Evolutionary conservation across 2,113 vertebrate species (phyloP).

Genomic region (Oxyruncus cristatus): DNA sequence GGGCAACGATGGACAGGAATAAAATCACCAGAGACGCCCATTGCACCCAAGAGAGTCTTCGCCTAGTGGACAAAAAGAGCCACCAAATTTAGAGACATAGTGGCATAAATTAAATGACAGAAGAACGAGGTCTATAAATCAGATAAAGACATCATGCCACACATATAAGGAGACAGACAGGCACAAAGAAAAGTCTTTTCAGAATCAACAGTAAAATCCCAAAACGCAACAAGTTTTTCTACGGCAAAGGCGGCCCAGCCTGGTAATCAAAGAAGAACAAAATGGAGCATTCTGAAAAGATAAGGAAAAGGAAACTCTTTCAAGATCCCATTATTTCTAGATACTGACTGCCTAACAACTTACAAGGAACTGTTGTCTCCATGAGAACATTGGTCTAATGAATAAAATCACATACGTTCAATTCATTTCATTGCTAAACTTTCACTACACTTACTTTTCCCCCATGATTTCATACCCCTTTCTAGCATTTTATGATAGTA

Average conservation of each 20-base stretch:
- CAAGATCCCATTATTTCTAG: neutral
- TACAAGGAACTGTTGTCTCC: neutral
- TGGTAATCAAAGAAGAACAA: neutral
- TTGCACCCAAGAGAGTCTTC: constrained; percentile 89
- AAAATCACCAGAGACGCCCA: constrained; percentile 92
- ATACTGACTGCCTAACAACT: neutral
- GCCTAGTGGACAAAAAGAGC: constrained; percentile 75
- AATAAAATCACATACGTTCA: neutral
- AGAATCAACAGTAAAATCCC: neutral
- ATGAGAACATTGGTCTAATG: neutral
- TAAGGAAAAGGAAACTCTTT: neutral
- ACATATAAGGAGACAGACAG: neutral
- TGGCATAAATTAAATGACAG: neutral
- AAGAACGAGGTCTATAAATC: neutral
- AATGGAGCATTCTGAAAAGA: neutral
- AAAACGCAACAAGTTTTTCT: neutral
- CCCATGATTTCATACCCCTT: neutral
- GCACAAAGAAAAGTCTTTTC: neutral
- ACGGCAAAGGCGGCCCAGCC: neutral
- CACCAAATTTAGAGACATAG: neutral
- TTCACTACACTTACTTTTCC: neutral
- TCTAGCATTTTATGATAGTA: neutral
- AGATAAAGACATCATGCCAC: neutral
- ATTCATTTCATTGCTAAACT: neutral
- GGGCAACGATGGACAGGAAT: constrained; percentile 90